Conservation (phyloP, 35 echinoderm and acorn worm species). For the Anneissia japonica region DNA sequence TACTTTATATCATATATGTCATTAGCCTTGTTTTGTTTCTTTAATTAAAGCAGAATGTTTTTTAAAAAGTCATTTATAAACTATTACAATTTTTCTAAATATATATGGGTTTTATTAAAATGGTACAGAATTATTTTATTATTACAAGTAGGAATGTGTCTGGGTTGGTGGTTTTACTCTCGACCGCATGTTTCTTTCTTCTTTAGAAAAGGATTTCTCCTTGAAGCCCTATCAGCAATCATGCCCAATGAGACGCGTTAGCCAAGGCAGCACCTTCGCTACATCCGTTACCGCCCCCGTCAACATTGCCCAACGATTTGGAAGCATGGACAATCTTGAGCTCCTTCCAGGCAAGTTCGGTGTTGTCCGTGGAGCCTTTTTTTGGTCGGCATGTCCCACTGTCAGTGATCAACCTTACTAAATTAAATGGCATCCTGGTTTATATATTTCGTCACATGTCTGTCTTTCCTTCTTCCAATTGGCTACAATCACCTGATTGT, state of each 20-base stretch:
- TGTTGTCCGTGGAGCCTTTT: neutral
- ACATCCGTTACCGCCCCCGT: conserved; percentile 46
- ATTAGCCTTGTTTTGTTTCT: too few relatives aligned
- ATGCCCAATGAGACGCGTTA: conserved; percentile 73
- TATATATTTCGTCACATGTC: neutral
- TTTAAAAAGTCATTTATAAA: too few relatives aligned
- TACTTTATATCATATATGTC: too few relatives aligned
- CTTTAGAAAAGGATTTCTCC: conserved; percentile 42
- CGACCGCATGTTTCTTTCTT: conserved; percentile 5
- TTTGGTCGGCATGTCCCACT: neutral
- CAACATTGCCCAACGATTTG: conserved; percentile 66
- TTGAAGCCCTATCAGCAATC: conserved; percentile 54
- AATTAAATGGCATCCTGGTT: too few relatives aligned
- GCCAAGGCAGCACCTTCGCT: conserved; percentile 78
- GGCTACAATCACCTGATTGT: neutral
- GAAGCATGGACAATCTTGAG: conserved; percentile 94
- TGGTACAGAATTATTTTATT: too few relatives aligned
- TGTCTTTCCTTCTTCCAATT: neutral
- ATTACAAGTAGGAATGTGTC: too few relatives aligned
- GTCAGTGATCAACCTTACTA: too few relatives aligned
- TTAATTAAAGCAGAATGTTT: too few relatives aligned
- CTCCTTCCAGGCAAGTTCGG: conserved; percentile 84
- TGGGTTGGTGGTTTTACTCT: too few relatives aligned
- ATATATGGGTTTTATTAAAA: too few relatives aligned
- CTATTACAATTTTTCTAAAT: neutral